Conservation (phyloP, 2,888 invertebrate genomes). For the Prenolepis imparis region DNA sequence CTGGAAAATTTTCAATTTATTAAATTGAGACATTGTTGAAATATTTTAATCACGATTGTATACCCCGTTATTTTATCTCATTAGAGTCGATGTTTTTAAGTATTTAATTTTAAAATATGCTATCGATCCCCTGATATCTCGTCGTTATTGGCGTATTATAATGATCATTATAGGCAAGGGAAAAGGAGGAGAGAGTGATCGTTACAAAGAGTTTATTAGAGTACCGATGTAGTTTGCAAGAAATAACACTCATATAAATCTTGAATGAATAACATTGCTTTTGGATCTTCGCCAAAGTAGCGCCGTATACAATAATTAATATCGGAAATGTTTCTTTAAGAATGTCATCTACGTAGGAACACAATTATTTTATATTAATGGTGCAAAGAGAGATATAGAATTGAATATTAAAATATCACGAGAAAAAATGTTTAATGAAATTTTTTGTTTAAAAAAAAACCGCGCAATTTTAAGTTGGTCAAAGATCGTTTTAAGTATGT, state of each 20-base stretch:
- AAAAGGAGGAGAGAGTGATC: conserved; percentile 46
- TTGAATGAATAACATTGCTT: conserved; percentile 70
- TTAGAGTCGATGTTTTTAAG: conserved; percentile 9
- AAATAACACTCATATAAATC: conserved; percentile 81
- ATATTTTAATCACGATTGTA: background rate
- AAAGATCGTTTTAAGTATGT: background rate
- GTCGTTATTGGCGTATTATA: conserved; percentile 25
- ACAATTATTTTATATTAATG: background rate
- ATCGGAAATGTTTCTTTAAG: conserved; percentile 64
- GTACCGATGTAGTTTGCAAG: conserved; percentile 61
- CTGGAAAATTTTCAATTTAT: background rate
- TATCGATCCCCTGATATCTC: background rate
- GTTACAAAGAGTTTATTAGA: conserved; percentile 63
- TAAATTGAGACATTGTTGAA: background rate
- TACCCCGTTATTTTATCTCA: background rate
- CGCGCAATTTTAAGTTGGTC: background rate
- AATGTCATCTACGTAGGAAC: conserved; percentile 21
- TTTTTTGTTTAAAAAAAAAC: background rate
- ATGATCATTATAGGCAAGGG: conserved; percentile 42
- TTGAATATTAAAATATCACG: background rate
- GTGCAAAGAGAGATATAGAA: background rate
- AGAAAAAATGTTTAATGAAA: background rate
- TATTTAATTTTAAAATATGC: background rate
- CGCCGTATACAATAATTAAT: conserved; percentile 67
- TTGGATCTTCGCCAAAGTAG: conserved; percentile 80